These are phyloP conservation scores for Centroberyx gerrardi DNA, from an alignment of 2,797 vertebrate genomes.

Conservation along the genomic window DNA sequence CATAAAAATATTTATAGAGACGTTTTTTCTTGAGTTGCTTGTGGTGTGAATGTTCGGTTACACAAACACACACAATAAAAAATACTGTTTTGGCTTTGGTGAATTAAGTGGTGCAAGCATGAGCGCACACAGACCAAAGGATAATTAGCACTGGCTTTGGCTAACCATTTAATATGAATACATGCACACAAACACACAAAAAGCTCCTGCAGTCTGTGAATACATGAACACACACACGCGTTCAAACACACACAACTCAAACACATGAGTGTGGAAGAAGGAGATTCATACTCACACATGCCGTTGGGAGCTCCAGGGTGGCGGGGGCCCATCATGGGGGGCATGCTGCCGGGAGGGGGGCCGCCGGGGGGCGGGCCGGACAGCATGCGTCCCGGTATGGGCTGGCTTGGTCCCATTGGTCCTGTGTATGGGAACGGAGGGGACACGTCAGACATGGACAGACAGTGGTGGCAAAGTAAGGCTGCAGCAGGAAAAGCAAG, in stretches of 20 bases:
- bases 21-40: too few relatives aligned
- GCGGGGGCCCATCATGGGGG: constrained; percentile 91
- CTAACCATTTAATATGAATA: too few relatives aligned
- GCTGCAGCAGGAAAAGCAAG: not conserved
- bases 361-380: constrained; percentile 79
- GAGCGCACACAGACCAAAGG: too few relatives aligned
- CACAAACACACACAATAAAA: too few relatives aligned
- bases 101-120: too few relatives aligned
- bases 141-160: too few relatives aligned
- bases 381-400: constrained; percentile 90
- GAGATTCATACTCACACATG: constrained; percentile 91
- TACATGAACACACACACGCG: too few relatives aligned
- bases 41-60: too few relatives aligned
- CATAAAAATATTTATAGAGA: too few relatives aligned
- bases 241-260: too few relatives aligned
- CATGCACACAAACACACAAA: not conserved
- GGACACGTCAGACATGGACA: not conserved
- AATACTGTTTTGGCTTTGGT: too few relatives aligned
- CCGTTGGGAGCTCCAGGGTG: constrained; percentile 93
- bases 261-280: not conserved
- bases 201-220: too few relatives aligned
- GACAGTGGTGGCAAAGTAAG: not conserved
- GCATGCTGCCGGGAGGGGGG: constrained; percentile 84
- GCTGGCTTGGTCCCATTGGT: constrained; percentile 87
- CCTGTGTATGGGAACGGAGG: constrained; percentile 52